These are phyloP conservation scores for Hyla sarda DNA, from an alignment of 2,113 vertebrate species.

Conservation along the genomic window DNA sequence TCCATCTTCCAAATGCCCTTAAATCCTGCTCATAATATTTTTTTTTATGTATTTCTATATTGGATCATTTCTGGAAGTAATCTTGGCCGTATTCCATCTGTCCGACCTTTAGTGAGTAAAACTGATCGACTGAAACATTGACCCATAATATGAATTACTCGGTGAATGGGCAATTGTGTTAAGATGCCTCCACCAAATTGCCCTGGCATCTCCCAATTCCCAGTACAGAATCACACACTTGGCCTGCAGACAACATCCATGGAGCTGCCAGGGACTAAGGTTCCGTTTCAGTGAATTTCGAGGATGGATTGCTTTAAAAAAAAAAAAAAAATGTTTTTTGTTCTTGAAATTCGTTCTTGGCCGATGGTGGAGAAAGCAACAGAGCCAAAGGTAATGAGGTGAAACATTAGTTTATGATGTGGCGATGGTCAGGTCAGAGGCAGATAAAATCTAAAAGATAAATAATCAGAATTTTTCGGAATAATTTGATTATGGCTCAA, in stretches of 20 bases:
- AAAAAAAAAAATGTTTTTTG: too few species aligned
- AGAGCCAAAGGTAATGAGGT: not conserved
- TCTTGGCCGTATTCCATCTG: not conserved
- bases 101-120: not conserved
- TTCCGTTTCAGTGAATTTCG: not conserved
- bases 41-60: too few species aligned
- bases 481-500: not conserved
- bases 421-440: not conserved
- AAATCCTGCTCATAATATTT: too few species aligned
- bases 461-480: not conserved
- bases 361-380: not conserved
- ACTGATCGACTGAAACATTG: not conserved
- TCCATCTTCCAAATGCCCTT: too few species aligned
- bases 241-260: constrained; percentile 11
- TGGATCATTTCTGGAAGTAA: not conserved
- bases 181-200: not conserved
- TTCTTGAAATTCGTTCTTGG: not conserved
- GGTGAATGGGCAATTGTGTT: not conserved
- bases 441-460: not conserved
- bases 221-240: not conserved
- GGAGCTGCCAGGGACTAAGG: not conserved
- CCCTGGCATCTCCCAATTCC: not conserved
- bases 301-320: not conserved
- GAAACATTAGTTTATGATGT: not conserved
- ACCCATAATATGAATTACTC: not conserved